Evolutionary conservation across 2,888 invertebrate species (phyloP).

Genomic region (Phengaris alcon): DNA sequence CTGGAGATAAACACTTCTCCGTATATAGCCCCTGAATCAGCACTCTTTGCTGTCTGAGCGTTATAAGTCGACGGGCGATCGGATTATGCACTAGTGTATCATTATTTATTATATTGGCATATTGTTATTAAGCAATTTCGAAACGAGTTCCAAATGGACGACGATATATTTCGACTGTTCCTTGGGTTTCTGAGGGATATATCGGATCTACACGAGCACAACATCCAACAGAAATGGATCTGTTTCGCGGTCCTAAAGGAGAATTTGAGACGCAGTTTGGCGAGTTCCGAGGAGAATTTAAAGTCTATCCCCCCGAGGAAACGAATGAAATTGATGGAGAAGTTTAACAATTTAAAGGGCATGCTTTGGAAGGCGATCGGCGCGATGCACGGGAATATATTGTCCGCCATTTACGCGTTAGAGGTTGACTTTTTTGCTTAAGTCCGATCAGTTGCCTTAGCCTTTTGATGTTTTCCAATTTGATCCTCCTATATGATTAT

Average conservation of each 20-base stretch:
- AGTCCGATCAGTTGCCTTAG: no score
- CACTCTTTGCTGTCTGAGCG: conserved; percentile 35
- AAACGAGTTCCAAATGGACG: conserved; percentile 42
- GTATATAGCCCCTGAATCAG: conserved; percentile 53
- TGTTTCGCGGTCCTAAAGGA: conserved; percentile 56
- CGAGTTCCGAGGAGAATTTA: conserved; percentile 51
- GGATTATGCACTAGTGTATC: conserved; percentile 31
- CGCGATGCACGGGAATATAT: conserved; percentile 58
- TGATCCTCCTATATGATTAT: neutral
- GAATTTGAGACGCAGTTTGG: conserved; percentile 51
- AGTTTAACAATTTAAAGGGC: conserved; percentile 56
- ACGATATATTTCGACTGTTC: conserved; percentile 42
- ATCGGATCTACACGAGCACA: conserved; percentile 43
- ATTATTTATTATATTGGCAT: neutral
- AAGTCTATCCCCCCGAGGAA: conserved; percentile 44
- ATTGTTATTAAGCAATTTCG: neutral
- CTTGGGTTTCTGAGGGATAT: conserved; percentile 46
- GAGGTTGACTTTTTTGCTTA: conserved; percentile 40
- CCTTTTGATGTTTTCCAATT: no score
- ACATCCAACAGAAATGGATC: conserved; percentile 58
- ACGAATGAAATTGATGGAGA: conserved; percentile 45
- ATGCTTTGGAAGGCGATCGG: conserved; percentile 61
- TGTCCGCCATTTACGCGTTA: conserved; percentile 39
- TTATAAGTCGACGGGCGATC: conserved; percentile 31
- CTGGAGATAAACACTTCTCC: conserved; percentile 59